phyloP scores from a whole-genome alignment of 2,888 invertebrate genomes.

The Thymelicus acteon region DNA sequence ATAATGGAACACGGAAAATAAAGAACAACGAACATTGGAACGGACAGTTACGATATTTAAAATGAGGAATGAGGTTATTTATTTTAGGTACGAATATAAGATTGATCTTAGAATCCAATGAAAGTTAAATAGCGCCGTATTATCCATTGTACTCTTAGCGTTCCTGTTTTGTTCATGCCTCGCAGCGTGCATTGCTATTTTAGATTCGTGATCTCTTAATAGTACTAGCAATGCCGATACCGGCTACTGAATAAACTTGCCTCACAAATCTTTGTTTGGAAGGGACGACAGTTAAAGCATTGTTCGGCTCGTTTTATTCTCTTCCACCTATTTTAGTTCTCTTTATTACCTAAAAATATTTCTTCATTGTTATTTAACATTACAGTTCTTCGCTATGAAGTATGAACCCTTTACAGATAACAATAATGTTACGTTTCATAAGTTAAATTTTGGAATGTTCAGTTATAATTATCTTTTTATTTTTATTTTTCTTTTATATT shows the following conservation, averaged over 20 bases:
- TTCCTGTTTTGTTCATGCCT: conserved; percentile 62
- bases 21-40: conserved; percentile 30
- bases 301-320: conserved; percentile 31
- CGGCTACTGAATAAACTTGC: conserved; percentile 56
- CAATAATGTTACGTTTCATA: too few relatives aligned
- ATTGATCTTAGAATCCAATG: conserved; percentile 39
- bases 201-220: conserved; percentile 77
- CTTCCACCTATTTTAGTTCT: conserved; percentile 15
- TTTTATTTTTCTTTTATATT: too few relatives aligned
- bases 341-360: conserved; percentile 14
- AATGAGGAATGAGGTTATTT: conserved; percentile 16
- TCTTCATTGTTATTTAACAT: neutral
- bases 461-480: neutral
- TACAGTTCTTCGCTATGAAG: neutral
- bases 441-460: too few relatives aligned
- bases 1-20: conserved; percentile 35
- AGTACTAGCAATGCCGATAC: conserved; percentile 64
- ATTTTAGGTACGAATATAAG: conserved; percentile 17
- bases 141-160: conserved; percentile 61
- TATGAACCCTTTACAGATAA: too few relatives aligned
- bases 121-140: conserved; percentile 48
- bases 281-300: conserved; percentile 41
- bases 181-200: conserved; percentile 66
- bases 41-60: conserved; percentile 31
- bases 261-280: conserved; percentile 49